phyloP scores from a whole-genome alignment of 2,113 vertebrate genomes.

The Halichoeres trimaculatus region DNA sequence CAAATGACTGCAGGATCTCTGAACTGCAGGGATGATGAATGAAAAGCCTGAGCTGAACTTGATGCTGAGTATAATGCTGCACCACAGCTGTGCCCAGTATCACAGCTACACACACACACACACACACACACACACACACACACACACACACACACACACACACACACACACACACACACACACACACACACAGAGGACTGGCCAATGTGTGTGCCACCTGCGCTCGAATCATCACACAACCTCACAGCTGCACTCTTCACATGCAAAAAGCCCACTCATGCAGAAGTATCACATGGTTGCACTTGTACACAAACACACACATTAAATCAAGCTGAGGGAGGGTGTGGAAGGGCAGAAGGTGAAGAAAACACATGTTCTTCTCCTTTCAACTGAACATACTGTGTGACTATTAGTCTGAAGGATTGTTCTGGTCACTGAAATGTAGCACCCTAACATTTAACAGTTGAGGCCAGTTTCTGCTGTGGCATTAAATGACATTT shows the following conservation, averaged over 20 bases:
- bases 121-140: too few species aligned
- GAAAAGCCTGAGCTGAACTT: slow-evolving; percentile 46
- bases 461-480: too few species aligned
- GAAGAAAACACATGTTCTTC: slow-evolving; percentile 6
- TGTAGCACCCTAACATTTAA: too few species aligned
- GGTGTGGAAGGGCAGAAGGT: slow-evolving; percentile 32
- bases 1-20: slow-evolving; percentile 54
- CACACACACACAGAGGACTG: too few species aligned
- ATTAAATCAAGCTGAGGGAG: slow-evolving; percentile 34
- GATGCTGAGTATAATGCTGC: slow-evolving; percentile 23
- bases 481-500: too few species aligned
- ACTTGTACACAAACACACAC: neutral
- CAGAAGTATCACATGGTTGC: slow-evolving; percentile 1
- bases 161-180: too few species aligned
- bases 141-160: too few species aligned
- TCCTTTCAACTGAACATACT: too few species aligned
- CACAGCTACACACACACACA: neutral
- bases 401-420: too few species aligned
- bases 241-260: slow-evolving; percentile 33
- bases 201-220: slow-evolving; percentile 44
- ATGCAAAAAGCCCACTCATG: neutral
- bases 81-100: slow-evolving; percentile 45
- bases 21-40: slow-evolving; percentile 53
- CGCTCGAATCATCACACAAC: slow-evolving; percentile 17
- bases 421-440: too few species aligned